phyloP scores from a whole-genome alignment of 1,140 invertebrate species.

The Brachionus paranguensis region DNA sequence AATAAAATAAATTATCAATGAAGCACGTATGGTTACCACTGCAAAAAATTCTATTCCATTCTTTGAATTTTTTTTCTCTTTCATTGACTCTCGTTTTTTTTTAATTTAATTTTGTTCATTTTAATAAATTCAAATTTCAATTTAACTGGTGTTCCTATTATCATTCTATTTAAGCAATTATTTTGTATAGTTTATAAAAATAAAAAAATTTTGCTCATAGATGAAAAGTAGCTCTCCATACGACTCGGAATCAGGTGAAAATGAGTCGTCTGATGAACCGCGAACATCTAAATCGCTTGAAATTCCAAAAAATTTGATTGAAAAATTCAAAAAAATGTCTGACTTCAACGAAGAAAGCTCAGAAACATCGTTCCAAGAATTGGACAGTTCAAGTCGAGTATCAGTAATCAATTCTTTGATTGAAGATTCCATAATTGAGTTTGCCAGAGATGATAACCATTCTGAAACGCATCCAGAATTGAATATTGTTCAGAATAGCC shows the following conservation, averaged over 20 bases:
- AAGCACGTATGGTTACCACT: background rate
- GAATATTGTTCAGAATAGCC: background rate
- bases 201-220: background rate
- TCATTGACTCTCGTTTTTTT: background rate
- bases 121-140: constrained; percentile 5
- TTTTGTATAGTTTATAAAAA: background rate
- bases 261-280: background rate
- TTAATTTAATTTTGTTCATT: constrained; percentile 8
- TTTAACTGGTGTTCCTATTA: background rate
- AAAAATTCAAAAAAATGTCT: background rate
- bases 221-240: constrained; percentile 4
- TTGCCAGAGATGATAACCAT: background rate
- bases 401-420: background rate
- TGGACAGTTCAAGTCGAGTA: background rate
- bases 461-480: background rate
- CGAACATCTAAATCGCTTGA: background rate
- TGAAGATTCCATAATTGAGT: background rate
- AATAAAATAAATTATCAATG: background rate
- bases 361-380: background rate
- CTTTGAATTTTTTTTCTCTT: background rate
- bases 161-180: background rate
- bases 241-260: background rate
- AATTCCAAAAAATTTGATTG: background rate
- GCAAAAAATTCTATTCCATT: background rate
- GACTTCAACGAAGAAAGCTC: background rate